A percentile compares a stretch with the other conserved stretches of the same genome.
Conservation (phyloP, 2,113 vertebrate species). For the Cynopterus brachyotis region DNA sequence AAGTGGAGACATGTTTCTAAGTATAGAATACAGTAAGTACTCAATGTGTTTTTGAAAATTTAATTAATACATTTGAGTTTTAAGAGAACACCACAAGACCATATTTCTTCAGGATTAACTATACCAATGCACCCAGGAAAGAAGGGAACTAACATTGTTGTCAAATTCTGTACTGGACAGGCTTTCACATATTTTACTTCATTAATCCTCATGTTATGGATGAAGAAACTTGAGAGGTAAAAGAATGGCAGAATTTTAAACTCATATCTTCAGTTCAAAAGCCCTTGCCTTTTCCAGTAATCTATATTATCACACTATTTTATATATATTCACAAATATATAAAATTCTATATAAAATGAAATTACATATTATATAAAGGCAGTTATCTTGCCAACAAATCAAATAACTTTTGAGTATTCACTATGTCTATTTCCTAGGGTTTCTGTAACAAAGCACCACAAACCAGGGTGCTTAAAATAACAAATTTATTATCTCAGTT, state of each 20-base stretch:
- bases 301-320: background rate
- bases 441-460: background rate
- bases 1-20: background rate
- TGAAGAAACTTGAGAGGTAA: constrained; percentile 16
- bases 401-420: background rate
- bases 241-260: constrained; percentile 7
- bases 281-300: background rate
- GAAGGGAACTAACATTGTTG: background rate
- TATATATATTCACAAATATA: background rate
- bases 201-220: background rate
- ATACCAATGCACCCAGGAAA: background rate
- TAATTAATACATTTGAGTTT: constrained; percentile 3
- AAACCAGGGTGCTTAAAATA: background rate
- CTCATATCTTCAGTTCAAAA: background rate
- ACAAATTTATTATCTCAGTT: background rate
- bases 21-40: background rate
- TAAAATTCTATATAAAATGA: background rate
- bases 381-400: background rate
- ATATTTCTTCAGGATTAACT: constrained; percentile 10
- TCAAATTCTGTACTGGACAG: background rate
- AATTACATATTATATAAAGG: background rate
- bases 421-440: background rate
- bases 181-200: background rate
- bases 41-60: background rate
- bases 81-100: background rate